These are phyloP conservation scores for Epizoanthus rinbou DNA, from an alignment of 92 coral and sea anemone genomes.

Conservation along the genomic window DNA sequence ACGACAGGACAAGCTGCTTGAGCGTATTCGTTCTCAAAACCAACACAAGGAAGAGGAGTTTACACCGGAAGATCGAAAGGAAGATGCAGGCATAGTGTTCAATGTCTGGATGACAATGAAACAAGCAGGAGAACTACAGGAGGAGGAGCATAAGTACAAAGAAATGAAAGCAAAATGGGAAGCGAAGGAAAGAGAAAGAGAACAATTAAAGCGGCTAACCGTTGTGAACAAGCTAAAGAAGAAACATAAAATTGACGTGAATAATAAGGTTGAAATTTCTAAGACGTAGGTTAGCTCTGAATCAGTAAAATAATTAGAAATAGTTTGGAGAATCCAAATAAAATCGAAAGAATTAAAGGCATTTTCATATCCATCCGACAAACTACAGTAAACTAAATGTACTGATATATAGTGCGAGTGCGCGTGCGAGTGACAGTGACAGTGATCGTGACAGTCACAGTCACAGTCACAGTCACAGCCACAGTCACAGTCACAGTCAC, in stretches of 20 bases:
- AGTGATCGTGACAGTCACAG: no score
- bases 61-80: conserved; percentile 66
- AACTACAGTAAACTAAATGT: no score
- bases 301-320: neutral
- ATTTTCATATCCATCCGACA: no score
- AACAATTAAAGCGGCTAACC: conserved; percentile 52
- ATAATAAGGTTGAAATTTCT: neutral
- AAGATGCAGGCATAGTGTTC: conserved; percentile 82
- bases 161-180: conserved; percentile 96
- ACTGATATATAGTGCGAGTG: no score
- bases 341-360: no score
- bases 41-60: conserved; percentile 59
- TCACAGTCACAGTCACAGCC: no score
- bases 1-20: conserved; percentile 70
- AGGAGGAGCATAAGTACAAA: conserved; percentile 70
- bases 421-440: no score
- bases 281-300: neutral
- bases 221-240: conserved; percentile 48
- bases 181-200: conserved; percentile 73
- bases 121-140: conserved; percentile 74
- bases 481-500: no score
- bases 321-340: neutral
- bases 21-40: conserved; percentile 74
- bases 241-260: neutral
- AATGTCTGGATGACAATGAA: conserved; percentile 94